These are phyloP conservation scores for Rutilus rutilus DNA, from an alignment of 2,113 vertebrate genomes.

Conservation along the genomic window DNA sequence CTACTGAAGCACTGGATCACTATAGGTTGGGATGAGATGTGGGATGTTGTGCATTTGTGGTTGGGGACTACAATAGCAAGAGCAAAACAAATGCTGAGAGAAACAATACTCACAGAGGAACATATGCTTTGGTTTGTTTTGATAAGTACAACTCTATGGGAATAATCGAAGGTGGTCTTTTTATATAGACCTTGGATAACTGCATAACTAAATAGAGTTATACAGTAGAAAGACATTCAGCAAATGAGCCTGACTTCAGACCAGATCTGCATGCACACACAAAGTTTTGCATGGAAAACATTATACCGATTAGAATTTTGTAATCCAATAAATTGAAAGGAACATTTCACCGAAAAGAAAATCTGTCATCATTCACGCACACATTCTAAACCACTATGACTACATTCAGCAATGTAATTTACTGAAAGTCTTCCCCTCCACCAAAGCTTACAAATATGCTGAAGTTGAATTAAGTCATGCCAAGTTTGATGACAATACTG, in stretches of 20 bases:
- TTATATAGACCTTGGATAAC: not conserved
- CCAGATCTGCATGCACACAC: not conserved
- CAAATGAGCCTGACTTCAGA: not conserved
- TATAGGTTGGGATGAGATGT: slow-evolving; percentile 10
- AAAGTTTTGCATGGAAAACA: no score
- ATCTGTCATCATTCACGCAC: not conserved
- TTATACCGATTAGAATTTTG: not conserved
- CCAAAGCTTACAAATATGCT: not conserved
- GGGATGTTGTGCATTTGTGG: not conserved
- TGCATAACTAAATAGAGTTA: not conserved
- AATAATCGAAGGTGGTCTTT: not conserved
- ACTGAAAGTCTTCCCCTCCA: not conserved
- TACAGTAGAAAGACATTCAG: not conserved
- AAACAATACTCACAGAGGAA: slow-evolving; percentile 8
- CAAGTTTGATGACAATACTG: not conserved
- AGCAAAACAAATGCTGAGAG: slow-evolving; percentile 4
- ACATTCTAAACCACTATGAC: not conserved
- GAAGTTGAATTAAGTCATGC: not conserved
- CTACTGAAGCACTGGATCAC: slow-evolving; percentile 1
- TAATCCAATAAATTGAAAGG: not conserved
- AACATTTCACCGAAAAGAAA: not conserved
- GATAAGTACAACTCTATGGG: not conserved
- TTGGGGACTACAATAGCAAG: not conserved
- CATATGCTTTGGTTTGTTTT: slow-evolving; percentile 13
- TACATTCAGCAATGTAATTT: not conserved